A percentile compares a stretch with the other conserved stretches of the same genome.
Conservation (phyloP, 2,113 vertebrate species). For the Scolopax mira region DNA sequence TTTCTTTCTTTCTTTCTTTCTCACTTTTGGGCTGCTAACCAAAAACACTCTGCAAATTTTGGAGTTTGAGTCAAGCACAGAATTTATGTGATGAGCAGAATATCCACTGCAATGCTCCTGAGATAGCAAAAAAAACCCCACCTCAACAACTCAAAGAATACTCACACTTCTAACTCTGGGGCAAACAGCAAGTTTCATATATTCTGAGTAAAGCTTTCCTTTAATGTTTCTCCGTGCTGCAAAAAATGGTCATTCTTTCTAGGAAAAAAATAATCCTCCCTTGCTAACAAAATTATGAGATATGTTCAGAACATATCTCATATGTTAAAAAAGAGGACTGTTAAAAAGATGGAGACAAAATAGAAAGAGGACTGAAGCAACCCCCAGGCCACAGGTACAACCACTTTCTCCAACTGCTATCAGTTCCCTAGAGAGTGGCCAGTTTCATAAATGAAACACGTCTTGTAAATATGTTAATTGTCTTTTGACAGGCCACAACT, state of each 20-base stretch:
- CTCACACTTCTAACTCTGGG: not conserved
- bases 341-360: not conserved
- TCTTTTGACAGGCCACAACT: slow-evolving; percentile 26
- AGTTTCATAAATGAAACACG: slow-evolving; percentile 41
- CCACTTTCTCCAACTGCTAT: slow-evolving; percentile 29
- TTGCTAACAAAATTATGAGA: slow-evolving; percentile 42
- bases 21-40: not conserved
- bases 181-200: not conserved
- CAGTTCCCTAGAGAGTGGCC: not conserved
- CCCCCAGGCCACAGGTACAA: not conserved
- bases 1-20: not conserved
- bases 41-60: slow-evolving; percentile 18
- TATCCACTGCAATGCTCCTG: not conserved
- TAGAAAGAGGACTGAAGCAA: not conserved
- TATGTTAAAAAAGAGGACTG: too few relatives aligned
- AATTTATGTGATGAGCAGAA: not conserved
- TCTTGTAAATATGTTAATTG: slow-evolving; percentile 24
- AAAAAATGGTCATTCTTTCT: not conserved
- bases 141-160: not conserved
- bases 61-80: slow-evolving; percentile 42
- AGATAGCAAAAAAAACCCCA: not conserved
- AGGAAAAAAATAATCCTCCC: not conserved
- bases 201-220: not conserved
- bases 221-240: not conserved
- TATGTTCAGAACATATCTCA: slow-evolving; percentile 37